Percentiles rank a stretch among this genome's conserved stretches.
Conservation (phyloP, 2,113 vertebrate genomes). For the Mastomys coucha region DNA sequence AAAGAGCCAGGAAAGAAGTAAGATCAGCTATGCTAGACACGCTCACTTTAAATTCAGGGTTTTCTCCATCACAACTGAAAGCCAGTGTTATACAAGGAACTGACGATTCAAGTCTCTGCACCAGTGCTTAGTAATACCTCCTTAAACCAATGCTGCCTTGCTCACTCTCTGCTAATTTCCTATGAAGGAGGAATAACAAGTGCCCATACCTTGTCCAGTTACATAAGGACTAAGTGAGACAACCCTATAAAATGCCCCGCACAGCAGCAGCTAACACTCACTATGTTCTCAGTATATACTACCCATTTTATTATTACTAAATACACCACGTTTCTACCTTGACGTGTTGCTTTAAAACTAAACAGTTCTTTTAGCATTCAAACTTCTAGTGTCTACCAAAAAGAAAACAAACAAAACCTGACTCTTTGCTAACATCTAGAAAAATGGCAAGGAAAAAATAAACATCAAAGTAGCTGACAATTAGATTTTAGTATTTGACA, state of each 20-base stretch:
- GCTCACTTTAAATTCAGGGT: conserved; percentile 40
- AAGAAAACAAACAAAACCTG: neutral
- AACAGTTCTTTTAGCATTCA: conserved; percentile 57
- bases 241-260: neutral
- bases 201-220: neutral
- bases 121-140: neutral
- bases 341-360: conserved; percentile 35
- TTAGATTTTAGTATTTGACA: conserved; percentile 27
- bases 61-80: neutral
- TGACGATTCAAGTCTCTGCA: neutral
- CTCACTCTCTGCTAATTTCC: neutral
- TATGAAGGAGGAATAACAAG: neutral
- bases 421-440: conserved; percentile 18
- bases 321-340: neutral
- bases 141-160: neutral
- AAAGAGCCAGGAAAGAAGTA: conserved; percentile 22
- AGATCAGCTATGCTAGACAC: neutral
- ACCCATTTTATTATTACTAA: neutral
- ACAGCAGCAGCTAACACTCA: neutral
- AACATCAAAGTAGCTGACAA: conserved; percentile 37
- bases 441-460: conserved; percentile 53
- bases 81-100: neutral
- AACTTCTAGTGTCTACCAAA: conserved; percentile 11
- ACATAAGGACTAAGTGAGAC: conserved; percentile 10
- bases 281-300: neutral